Evolutionary conservation across 2,888 invertebrate genomes (phyloP), one percentile per base, ranked within the genome.

Genomic region (Agriopis leucophaearia): DNA sequence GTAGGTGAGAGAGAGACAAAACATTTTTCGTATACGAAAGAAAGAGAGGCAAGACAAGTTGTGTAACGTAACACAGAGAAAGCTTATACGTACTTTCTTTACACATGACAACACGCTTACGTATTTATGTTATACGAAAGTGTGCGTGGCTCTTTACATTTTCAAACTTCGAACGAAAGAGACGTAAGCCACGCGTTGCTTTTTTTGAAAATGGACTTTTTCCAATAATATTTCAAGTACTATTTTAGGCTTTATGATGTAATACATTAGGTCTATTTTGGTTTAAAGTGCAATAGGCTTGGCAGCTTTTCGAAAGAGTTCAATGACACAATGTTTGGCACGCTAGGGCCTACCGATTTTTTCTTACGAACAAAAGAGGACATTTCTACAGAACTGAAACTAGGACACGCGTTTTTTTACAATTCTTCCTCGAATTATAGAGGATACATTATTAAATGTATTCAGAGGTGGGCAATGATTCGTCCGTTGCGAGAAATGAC

Each of bases 11-110:
- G 68, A 70, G 87, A 83, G 88, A 88, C 56, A 71, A 77, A 78
- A 71, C 69, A 72, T 69, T 73, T 73, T 63, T 78, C 74, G 69
- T 70, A 70, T 72, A 66, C 63, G 88, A 72, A 76, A 74, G 87
- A 92, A 81, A 84, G 88, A 87, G 92, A 91, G 74, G 75, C 76
- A 71, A 45, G 50, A 75, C 75, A 76, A 81, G 87, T 94, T 93
- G 92, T 93, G 91, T 92, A 92, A 92, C 85, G 74, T 83, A 87
- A 91, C 91, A 94, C 93, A 94, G 90, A 83, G 93, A 93, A 92
- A 92, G 93, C 92, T 89, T 75, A 84, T 85, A 88, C 86, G 85
- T 91, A 92, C 92, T 92, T 93, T 92, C 93, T 90, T 91, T 78
- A 78, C 78, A 76, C 73, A 73, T 70, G 74, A 66, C 66, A 57